These are phyloP conservation scores for Drosophila melanosoma DNA, from an alignment of 2,888 invertebrate genomes.

Conservation along the genomic window DNA sequence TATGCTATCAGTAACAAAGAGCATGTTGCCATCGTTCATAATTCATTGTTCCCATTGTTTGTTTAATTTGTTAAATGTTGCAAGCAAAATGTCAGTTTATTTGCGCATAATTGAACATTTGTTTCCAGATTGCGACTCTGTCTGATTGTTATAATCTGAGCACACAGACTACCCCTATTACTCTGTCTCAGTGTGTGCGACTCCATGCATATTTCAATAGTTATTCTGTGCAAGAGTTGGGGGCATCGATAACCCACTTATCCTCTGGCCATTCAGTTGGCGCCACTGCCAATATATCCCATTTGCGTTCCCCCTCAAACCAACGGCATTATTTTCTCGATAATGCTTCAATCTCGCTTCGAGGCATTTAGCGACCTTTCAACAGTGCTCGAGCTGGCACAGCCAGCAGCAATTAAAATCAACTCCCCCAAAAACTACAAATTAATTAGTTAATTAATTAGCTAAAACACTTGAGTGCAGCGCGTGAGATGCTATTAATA, in stretches of 20 bases:
- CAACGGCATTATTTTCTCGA: background rate
- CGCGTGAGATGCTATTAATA: slow-evolving; percentile 62
- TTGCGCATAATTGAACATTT: slow-evolving; percentile 66
- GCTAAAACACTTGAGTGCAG: slow-evolving; percentile 74
- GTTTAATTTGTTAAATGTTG: slow-evolving; percentile 64
- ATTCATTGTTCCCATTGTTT: background rate
- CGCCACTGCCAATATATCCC: slow-evolving; percentile 31
- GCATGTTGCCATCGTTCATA: background rate
- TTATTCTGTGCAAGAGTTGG: slow-evolving; percentile 33
- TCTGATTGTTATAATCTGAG: background rate
- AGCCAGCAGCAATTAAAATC: slow-evolving; percentile 70
- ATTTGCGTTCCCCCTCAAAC: background rate
- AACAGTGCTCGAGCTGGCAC: slow-evolving; percentile 34
- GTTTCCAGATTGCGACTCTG: slow-evolving; percentile 27
- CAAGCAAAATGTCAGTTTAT: slow-evolving; percentile 57
- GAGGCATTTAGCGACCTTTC: slow-evolving; percentile 55
- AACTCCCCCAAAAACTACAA: slow-evolving; percentile 77
- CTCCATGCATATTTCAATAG: slow-evolving; percentile 59
- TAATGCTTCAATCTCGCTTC: background rate
- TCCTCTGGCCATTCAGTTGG: slow-evolving; percentile 37
- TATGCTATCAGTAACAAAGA: background rate
- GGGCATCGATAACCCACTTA: slow-evolving; percentile 54
- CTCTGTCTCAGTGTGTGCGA: background rate
- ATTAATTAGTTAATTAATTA: slow-evolving; percentile 82
- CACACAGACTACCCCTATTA: background rate